Base-by-base conservation (phyloP, 2,113 vertebrate species). In the Dunckerocampus dactyliophorus region DNA sequence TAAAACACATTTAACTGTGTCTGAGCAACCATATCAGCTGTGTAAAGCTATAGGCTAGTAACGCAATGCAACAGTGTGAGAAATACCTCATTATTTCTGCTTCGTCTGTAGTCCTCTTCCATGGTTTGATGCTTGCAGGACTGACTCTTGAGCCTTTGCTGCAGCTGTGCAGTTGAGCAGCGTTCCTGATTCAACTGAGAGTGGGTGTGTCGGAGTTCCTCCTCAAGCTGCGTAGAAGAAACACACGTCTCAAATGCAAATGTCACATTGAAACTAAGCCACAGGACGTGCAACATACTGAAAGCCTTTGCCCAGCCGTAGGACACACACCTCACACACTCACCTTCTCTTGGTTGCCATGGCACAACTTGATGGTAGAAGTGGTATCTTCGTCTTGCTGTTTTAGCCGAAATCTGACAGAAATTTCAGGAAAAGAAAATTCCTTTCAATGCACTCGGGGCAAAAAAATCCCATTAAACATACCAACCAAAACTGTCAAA, bases 381-480 rank as follows among this genome's bases (percentile, higher is more conserved):
- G 88, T 89, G 31, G 91, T 90, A 71, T 93, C 94, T 59, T 96
- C 94, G 65, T 95, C 90, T 72, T 97, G 93, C 84, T 96, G 92
- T 81, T 94, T 94, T 71, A 97, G 83, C 63, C 88, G 77, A 83
- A 94, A 95, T 70, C 96, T 99, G 63, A 42, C n/a, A 21, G n/a
- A 15, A 56, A 21, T 34, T 34, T 34, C 31, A 34, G 4, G 19
- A 19, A 39, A 14, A 39, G 6, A 56, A 13, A 19, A 13, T 7
- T 39, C 11, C 8, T 4, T 2, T 19, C 28, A 37, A 48, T 19
- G 4, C 17, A 48, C 24, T 28, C 24, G 5, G 31, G 31, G 39
- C 12, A 14, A 14, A 43, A 43, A 43, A 43, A 12, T 43, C 13
- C 13, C 12, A 43, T 43, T 14, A 3, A 43, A 43, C 39, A 43